These are phyloP conservation scores for Nixonia krombeini DNA, from an alignment of 1,140 invertebrate genomes.

Conservation along the genomic window DNA sequence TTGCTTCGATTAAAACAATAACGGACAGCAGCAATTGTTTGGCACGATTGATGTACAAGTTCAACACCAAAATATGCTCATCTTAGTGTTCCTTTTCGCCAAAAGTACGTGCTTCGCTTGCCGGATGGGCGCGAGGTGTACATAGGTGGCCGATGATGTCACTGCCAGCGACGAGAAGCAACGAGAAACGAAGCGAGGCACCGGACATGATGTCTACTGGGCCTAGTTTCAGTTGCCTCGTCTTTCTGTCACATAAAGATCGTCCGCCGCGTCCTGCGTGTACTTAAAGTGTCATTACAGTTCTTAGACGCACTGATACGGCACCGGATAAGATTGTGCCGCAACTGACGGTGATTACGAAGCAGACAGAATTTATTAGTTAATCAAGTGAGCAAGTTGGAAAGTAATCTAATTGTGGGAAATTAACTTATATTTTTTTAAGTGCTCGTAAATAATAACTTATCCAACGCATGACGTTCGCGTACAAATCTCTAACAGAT, in stretches of 20 bases:
- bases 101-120: slow-evolving; percentile 62
- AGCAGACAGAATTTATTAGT: no score
- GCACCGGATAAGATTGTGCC: not conserved
- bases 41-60: slow-evolving; percentile 67
- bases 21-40: no score
- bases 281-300: slow-evolving; percentile 44
- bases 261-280: slow-evolving; percentile 52
- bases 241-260: slow-evolving; percentile 67
- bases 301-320: not conserved
- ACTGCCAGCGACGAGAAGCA: slow-evolving; percentile 49
- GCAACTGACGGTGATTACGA: not conserved
- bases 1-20: no score
- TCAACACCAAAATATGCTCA: slow-evolving; percentile 63
- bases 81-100: slow-evolving; percentile 51
- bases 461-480: no score
- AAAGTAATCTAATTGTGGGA: no score
- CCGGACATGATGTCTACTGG: slow-evolving; percentile 57
- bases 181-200: slow-evolving; percentile 50
- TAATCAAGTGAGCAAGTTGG: no score
- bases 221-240: slow-evolving; percentile 61
- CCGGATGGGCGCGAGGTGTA: slow-evolving; percentile 54
- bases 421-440: no score
- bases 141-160: slow-evolving; percentile 68
- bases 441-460: no score
- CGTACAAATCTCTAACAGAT: no score